These are phyloP conservation scores for Micronycteris hirsuta DNA, from an alignment of 2,113 vertebrate genomes.

Conservation along the genomic window DNA sequence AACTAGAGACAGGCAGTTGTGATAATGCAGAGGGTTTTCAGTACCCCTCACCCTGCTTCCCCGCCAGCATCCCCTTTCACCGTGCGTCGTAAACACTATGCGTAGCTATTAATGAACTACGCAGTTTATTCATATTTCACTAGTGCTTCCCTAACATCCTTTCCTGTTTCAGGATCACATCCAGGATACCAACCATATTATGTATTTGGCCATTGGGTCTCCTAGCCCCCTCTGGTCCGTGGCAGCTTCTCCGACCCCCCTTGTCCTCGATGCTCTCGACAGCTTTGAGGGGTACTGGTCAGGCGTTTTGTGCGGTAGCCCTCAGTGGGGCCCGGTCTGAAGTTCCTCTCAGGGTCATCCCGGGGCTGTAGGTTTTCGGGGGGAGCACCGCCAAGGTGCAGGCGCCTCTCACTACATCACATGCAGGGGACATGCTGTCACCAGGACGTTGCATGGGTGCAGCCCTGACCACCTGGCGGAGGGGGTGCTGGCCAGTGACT, in stretches of 20 bases:
- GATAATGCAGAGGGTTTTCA: background rate
- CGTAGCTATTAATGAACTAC: fast-evolving
- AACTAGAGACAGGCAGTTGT: background rate
- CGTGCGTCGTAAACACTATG: fast-evolving
- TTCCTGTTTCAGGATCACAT: background rate
- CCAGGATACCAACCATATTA: fast-evolving
- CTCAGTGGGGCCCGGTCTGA: background rate
- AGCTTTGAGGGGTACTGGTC: background rate
- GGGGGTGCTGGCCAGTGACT: background rate
- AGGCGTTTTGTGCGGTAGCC: background rate
- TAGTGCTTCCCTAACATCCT: fast-evolving
- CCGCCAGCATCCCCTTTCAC: fast-evolving
- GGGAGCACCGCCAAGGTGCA: background rate
- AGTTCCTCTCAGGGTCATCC: background rate
- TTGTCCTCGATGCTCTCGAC: background rate
- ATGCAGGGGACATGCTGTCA: background rate
- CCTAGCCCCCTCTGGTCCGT: background rate
- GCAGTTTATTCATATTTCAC: fast-evolving
- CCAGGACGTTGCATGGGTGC: fast-evolving
- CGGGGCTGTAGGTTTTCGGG: background rate
- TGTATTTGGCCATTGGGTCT: fast-evolving
- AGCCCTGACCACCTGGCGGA: background rate
- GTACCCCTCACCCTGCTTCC: fast-evolving
- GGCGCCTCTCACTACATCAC: background rate
- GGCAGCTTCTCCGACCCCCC: background rate